Conservation (phyloP, 2,888 invertebrate species). For the Toxonevra muliebris region DNA sequence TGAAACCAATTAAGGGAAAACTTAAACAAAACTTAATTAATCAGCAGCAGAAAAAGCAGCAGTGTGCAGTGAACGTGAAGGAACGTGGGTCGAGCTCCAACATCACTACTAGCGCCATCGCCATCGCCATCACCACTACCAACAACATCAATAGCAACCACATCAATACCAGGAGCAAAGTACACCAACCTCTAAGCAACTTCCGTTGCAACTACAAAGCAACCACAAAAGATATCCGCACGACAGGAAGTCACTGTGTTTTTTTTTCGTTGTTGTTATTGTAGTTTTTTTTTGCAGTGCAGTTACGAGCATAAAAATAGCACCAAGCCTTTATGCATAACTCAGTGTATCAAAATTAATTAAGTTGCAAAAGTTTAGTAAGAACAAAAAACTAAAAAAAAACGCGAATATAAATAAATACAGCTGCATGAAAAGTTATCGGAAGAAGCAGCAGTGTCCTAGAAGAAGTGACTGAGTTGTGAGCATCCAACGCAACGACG, state of each 20-base stretch:
- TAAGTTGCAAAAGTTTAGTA: slow-evolving; percentile 25
- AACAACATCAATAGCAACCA: background rate
- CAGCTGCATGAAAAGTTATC: too few relatives aligned
- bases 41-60: background rate
- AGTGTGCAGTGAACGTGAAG: background rate
- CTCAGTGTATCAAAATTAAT: slow-evolving; percentile 28
- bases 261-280: background rate
- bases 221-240: too few relatives aligned
- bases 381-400: too few relatives aligned
- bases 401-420: too few relatives aligned
- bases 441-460: too few relatives aligned
- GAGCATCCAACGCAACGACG: background rate
- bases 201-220: too few relatives aligned
- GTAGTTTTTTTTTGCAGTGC: background rate
- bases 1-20: slow-evolving; percentile 1
- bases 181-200: background rate
- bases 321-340: slow-evolving; percentile 19
- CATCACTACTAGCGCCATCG: too few relatives aligned
- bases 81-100: too few relatives aligned
- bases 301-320: slow-evolving; percentile 12
- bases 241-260: too few relatives aligned
- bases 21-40: slow-evolving; percentile 22
- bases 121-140: too few relatives aligned
- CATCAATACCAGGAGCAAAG: background rate
- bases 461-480: too few relatives aligned